Evolutionary conservation across 1,140 invertebrate genomes (phyloP).

Genomic region (Diprion similis): DNA sequence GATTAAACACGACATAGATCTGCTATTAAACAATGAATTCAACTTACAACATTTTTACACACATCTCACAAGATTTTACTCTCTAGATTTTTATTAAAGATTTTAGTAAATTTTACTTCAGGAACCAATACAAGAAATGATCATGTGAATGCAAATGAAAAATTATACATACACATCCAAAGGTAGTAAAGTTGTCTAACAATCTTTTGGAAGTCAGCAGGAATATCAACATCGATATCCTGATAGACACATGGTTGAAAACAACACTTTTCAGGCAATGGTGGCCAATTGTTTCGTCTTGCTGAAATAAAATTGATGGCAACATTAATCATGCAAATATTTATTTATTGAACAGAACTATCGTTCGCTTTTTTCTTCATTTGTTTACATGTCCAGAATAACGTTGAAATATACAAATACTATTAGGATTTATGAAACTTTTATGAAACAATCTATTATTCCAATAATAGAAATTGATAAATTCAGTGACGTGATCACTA

Average conservation of each 20-base stretch:
- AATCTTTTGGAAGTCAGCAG: constrained; percentile 94
- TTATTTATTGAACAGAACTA: neutral
- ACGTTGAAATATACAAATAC: constrained; percentile 4
- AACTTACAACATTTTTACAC: too few species aligned
- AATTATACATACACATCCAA: constrained; percentile 90
- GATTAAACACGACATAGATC: constrained; percentile 4
- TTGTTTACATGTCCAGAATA: constrained; percentile 9
- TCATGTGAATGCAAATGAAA: too few species aligned
- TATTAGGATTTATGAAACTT: too few species aligned
- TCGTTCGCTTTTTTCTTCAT: constrained; percentile 6
- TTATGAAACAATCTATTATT: too few species aligned
- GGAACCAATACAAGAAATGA: too few species aligned
- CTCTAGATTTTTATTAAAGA: too few species aligned
- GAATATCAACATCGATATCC: constrained; percentile 99
- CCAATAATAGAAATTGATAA: too few species aligned
- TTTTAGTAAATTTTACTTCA: too few species aligned
- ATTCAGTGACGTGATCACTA: too few species aligned
- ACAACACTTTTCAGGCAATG: constrained; percentile 89
- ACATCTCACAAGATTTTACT: too few species aligned
- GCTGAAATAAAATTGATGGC: constrained; percentile 56
- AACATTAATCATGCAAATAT: neutral
- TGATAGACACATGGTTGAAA: constrained; percentile 99
- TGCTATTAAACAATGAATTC: neutral
- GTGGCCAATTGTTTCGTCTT: constrained; percentile 97
- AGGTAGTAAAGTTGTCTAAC: constrained; percentile 94